These are phyloP conservation scores for Phasianus colchicus DNA, from an alignment of 2,113 vertebrate genomes.

Conservation along the genomic window DNA sequence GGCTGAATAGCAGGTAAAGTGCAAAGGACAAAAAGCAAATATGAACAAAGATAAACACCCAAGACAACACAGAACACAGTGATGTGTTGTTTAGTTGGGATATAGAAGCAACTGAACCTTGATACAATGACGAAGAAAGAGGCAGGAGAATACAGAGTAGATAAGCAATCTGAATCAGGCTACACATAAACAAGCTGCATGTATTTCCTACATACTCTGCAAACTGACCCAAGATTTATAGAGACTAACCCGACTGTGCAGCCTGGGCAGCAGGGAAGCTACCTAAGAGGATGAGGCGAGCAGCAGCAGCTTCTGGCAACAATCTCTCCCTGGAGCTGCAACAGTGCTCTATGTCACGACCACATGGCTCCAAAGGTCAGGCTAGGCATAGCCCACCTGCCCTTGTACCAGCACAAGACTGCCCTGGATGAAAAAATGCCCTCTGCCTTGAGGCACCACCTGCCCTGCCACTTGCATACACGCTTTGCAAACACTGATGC, in stretches of 20 bases:
- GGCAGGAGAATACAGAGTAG: background rate
- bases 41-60: background rate
- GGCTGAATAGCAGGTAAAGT: background rate
- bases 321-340: background rate
- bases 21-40: slow-evolving; percentile 7
- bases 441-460: background rate
- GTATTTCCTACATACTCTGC: background rate
- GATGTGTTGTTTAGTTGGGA: background rate
- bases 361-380: background rate
- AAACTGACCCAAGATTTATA: background rate
- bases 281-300: background rate
- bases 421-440: background rate
- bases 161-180: background rate
- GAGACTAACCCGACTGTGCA: background rate
- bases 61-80: background rate
- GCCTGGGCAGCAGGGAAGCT: background rate
- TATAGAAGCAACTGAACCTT: background rate
- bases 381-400: background rate
- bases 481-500: background rate
- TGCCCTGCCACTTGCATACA: background rate
- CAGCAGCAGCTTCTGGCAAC: background rate
- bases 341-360: background rate
- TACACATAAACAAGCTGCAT: background rate
- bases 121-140: background rate
- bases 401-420: background rate